Base-by-base conservation (phyloP, 2,888 invertebrate genomes). In the Bursaphelenchus okinawaensis region DNA sequence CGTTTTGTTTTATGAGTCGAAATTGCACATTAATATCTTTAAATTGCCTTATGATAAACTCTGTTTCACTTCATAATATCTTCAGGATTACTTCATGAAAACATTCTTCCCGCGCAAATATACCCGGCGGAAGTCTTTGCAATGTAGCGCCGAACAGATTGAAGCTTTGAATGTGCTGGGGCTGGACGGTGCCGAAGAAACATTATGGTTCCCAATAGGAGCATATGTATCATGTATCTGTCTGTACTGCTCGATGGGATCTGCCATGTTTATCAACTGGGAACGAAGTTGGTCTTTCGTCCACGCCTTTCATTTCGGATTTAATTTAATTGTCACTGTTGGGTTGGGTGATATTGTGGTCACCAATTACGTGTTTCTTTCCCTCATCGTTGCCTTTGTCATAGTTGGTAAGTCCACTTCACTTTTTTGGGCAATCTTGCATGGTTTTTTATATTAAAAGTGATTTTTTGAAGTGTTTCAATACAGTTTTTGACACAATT, bases 291-390 rank as follows among this genome's bases (percentile, higher is more conserved):
- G 82, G 82, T 75, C 77, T 57, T 82, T 82, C 74, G 76, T 82
- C 58, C 82, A 82, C 65, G 82, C 82, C 28, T 82, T 82, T 65
- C 82, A 82, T 65, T 82, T 82, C 67, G 81, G 83, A 54, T 82
- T 82, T 73, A 82, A 82, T 67, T 68, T 83, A 8, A 83, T 82
- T 66, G 82, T 82, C 52, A 82, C 82, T n/a, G 82, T 82, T 50
- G 82, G 82, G 27, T 68, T 82, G 54, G 82, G 82, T 62, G 81
- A 82, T 62, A 75, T 82, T 60, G 82, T 82, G 23, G 82, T 83
- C 24, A 75, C 72, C 1, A 78, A 82, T 66, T 77, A 77, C 60
- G 67, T 82, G 19, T 83, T 81, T 63, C 71, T 82, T 54, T 79
- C 78, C 20, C 68, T 82, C 12, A 82, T 83, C 64, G 82, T 82